Percentiles rank a stretch among this genome's conserved stretches.
Evolutionary conservation across 2,113 vertebrate genomes (phyloP).

Genomic region (Chelonoidis abingdonii): DNA sequence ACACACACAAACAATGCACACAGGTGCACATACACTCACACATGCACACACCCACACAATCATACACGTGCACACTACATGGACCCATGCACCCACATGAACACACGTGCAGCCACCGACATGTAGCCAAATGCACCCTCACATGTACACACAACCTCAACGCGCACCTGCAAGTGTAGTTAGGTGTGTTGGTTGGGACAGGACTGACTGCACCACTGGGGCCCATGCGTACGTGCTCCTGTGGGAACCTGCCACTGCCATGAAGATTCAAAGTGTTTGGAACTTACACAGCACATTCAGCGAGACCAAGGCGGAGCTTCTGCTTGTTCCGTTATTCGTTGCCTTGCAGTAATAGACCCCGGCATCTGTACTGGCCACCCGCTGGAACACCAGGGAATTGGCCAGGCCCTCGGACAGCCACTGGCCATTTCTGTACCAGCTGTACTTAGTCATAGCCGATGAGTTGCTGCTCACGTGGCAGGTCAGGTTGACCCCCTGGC

Average conservation of each 20-base stretch:
- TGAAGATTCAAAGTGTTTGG: accelerated
- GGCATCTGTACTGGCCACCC: background rate
- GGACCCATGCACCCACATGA: too few species aligned
- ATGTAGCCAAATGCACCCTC: background rate
- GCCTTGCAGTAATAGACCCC: conserved; percentile 58
- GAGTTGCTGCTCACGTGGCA: conserved; percentile 39
- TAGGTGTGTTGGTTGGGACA: too few species aligned
- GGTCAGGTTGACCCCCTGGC: conserved; percentile 36
- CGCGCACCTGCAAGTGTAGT: too few species aligned
- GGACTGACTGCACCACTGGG: too few species aligned
- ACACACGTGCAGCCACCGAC: accelerated
- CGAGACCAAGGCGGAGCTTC: background rate
- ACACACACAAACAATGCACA: background rate
- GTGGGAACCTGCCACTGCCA: background rate
- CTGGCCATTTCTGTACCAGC: conserved; percentile 63
- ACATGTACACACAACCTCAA: background rate
- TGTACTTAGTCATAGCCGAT: background rate
- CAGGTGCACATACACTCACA: accelerated
- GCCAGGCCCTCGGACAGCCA: accelerated
- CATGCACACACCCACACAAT: background rate
- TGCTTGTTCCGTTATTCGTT: accelerated
- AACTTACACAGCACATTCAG: conserved; percentile 69
- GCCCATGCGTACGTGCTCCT: too few species aligned
- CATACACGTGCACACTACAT: background rate
- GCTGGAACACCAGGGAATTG: background rate